Percentiles rank a stretch among this genome's conserved stretches.
Evolutionary conservation across 2,888 invertebrate species (phyloP).

Genomic region (Blomia tropicalis): DNA sequence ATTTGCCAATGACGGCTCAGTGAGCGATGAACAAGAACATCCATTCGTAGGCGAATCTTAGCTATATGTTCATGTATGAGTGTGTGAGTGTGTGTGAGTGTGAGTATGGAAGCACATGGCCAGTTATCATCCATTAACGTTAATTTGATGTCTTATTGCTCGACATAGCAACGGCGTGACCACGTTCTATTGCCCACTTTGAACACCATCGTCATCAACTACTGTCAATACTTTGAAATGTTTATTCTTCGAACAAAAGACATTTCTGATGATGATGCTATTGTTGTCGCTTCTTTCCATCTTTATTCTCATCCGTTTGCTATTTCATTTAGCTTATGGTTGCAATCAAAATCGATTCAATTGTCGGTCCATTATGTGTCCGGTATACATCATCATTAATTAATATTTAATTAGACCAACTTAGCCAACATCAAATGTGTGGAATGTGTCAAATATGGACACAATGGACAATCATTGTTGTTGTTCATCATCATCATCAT

Average conservation of each 20-base stretch:
- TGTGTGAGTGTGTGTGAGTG: neutral
- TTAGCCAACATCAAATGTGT: neutral
- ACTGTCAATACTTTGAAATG: neutral
- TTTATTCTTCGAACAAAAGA: constrained; percentile 1
- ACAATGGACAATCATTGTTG: no score
- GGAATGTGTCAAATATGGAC: no score
- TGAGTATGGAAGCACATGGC: neutral
- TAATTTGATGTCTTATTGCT: constrained; percentile 11
- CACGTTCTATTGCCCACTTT: no score
- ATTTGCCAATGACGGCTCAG: no score
- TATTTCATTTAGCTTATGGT: no score
- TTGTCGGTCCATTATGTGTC: neutral
- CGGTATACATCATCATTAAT: neutral
- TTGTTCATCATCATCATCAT: no score
- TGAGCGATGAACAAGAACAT: no score
- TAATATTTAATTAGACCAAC: constrained; percentile 7
- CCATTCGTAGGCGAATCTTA: neutral
- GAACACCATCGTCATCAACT: no score
- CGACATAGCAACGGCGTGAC: neutral
- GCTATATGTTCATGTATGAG: no score
- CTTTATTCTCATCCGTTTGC: no score
- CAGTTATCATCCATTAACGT: constrained; percentile 9
- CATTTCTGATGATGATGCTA: neutral
- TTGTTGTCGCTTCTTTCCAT: no score
- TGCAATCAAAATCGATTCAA: neutral